Evolutionary conservation across 2,113 vertebrate species (phyloP).

Genomic region (Cynocephalus volans): DNA sequence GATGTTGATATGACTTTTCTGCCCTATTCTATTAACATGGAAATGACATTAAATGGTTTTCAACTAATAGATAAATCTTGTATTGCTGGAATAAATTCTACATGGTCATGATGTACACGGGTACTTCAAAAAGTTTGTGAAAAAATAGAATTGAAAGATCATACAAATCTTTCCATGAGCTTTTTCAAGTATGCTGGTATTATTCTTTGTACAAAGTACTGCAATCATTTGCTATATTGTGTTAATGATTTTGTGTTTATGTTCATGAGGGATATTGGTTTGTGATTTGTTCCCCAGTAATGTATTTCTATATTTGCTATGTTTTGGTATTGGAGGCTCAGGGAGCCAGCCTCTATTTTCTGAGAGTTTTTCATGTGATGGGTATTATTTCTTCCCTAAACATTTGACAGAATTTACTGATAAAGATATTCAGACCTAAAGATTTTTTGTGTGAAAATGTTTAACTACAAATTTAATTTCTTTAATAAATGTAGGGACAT

Average conservation of each 20-base stretch:
- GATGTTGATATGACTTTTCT: neutral
- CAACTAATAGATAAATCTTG: neutral
- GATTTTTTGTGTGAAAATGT: neutral
- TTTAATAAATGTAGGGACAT: neutral
- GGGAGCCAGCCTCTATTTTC: neutral
- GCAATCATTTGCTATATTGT: neutral
- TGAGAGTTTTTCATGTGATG: neutral
- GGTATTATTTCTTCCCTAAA: neutral
- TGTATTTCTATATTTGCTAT: neutral
- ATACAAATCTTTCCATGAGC: too few relatives aligned
- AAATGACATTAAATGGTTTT: constrained; percentile 19
- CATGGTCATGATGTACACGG: neutral
- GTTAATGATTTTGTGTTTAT: neutral
- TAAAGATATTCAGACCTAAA: neutral
- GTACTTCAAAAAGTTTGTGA: too few relatives aligned
- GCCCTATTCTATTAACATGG: neutral
- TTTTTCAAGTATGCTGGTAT: too few relatives aligned
- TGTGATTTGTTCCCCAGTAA: neutral
- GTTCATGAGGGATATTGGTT: neutral
- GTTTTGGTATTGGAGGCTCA: neutral
- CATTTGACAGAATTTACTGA: neutral
- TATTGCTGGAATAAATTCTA: neutral
- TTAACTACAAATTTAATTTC: neutral
- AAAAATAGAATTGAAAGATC: too few relatives aligned
- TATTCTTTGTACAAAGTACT: neutral